These are phyloP conservation scores for Centropus unirufus DNA, from an alignment of 2,113 vertebrate genomes.

Conservation along the genomic window DNA sequence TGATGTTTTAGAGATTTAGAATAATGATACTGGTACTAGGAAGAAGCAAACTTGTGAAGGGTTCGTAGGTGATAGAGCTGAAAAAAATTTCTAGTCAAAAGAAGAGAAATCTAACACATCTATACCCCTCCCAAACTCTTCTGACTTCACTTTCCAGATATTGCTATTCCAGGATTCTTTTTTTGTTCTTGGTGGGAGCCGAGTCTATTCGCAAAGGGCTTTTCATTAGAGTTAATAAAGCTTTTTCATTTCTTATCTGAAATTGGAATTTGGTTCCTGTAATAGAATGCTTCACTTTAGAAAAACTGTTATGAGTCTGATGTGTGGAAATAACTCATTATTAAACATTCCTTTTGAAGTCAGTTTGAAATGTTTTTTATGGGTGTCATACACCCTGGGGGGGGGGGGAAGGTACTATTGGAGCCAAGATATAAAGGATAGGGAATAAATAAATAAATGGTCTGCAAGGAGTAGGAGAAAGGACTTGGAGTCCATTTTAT, in stretches of 20 bases:
- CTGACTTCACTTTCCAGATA: not conserved
- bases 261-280: not conserved
- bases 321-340: not conserved
- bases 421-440: not conserved
- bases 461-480: not conserved
- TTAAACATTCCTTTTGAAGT: not conserved
- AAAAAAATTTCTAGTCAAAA: not conserved
- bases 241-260: not conserved
- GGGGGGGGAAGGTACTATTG: not conserved
- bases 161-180: not conserved
- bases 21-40: not conserved
- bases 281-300: not conserved
- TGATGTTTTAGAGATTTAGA: not conserved
- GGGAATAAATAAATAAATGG: not conserved
- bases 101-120: fast-evolving
- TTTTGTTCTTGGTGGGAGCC: not conserved
- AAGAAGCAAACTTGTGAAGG: not conserved
- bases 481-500: not conserved
- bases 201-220: not conserved
- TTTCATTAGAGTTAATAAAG: not conserved
- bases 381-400: not conserved
- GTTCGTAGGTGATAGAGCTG: not conserved
- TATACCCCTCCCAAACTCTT: not conserved
- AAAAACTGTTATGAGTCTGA: not conserved
- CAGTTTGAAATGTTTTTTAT: not conserved